phyloP scores from a whole-genome alignment of 2,888 invertebrate species.

The Euzetes globulus region DNA sequence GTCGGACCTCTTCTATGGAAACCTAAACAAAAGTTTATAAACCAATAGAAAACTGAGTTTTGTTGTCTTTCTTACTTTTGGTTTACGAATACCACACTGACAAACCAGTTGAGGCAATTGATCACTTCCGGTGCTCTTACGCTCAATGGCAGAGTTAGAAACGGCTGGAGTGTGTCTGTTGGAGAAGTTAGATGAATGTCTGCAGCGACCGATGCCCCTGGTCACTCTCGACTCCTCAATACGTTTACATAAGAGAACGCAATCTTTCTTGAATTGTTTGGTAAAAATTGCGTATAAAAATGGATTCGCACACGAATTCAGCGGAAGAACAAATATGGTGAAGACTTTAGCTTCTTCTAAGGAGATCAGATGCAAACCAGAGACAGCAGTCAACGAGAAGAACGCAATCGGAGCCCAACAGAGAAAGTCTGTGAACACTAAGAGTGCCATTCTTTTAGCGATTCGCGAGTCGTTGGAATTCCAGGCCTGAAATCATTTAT shows the following conservation, averaged over 20 bases:
- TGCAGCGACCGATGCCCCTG: slow-evolving; percentile 72
- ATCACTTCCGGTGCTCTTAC: slow-evolving; percentile 51
- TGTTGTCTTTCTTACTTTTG: slow-evolving; percentile 1
- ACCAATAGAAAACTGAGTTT: background rate
- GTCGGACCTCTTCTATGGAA: slow-evolving; percentile 12
- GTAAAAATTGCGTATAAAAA: slow-evolving; percentile 95
- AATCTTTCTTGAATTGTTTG: slow-evolving; percentile 95
- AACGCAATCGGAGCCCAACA: slow-evolving; percentile 98
- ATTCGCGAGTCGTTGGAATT: slow-evolving; percentile 93
- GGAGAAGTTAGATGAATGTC: slow-evolving; percentile 78
- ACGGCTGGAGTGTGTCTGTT: slow-evolving; percentile 78
- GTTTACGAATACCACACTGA: slow-evolving; percentile 37
- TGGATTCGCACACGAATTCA: slow-evolving; percentile 96
- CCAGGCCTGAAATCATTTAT: slow-evolving; percentile 54
- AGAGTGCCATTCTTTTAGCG: slow-evolving; percentile 89
- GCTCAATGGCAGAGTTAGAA: slow-evolving; percentile 72
- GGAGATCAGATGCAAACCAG: slow-evolving; percentile 79
- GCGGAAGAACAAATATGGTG: slow-evolving; percentile 87
- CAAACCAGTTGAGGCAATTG: slow-evolving; percentile 39
- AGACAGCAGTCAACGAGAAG: slow-evolving; percentile 85
- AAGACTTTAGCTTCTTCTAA: slow-evolving; percentile 88
- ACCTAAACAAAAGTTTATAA: background rate
- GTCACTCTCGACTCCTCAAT: slow-evolving; percentile 89
- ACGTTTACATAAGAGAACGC: slow-evolving; percentile 87
- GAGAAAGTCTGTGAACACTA: slow-evolving; percentile 93